Conservation (phyloP, 64 coral and sea anemone genomes). For the Actinia equina region DNA sequence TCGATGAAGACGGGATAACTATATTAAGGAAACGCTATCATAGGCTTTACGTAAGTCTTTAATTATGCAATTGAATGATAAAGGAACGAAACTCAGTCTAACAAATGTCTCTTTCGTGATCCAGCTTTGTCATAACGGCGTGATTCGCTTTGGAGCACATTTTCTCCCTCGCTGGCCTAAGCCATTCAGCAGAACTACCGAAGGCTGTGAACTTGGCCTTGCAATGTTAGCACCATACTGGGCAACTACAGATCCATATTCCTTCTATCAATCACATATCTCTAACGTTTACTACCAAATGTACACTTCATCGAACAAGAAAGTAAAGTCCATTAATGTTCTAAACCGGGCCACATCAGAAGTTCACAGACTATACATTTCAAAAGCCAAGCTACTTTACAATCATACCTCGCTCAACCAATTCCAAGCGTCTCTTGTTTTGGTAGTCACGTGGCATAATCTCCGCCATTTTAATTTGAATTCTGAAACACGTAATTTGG, state of each 20-base stretch:
- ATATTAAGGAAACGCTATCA: no score
- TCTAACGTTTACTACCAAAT: constrained; percentile 14
- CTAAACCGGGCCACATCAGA: constrained; percentile 16
- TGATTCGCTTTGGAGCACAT: constrained; percentile 3
- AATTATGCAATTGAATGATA: no score
- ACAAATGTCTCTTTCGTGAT: not conserved
- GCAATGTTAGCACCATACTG: constrained; percentile 24
- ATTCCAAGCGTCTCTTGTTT: constrained; percentile 9
- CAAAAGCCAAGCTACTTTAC: no score
- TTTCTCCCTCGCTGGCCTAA: constrained; percentile 10
- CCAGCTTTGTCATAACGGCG: constrained; percentile 22
- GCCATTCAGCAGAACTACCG: not conserved
- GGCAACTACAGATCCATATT: not conserved
- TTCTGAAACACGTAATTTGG: not conserved
- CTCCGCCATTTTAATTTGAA: not conserved
- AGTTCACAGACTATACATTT: not conserved
- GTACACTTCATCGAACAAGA: not conserved
- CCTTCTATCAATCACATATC: not conserved
- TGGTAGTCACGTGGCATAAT: constrained; percentile 25
- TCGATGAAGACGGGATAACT: no score
- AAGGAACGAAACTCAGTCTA: no score
- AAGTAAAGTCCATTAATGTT: not conserved
- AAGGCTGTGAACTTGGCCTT: not conserved
- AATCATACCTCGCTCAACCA: not conserved
- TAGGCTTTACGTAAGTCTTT: no score